Conservation (phyloP, 2,797 vertebrate species). For the Xyrichtys novacula region DNA sequence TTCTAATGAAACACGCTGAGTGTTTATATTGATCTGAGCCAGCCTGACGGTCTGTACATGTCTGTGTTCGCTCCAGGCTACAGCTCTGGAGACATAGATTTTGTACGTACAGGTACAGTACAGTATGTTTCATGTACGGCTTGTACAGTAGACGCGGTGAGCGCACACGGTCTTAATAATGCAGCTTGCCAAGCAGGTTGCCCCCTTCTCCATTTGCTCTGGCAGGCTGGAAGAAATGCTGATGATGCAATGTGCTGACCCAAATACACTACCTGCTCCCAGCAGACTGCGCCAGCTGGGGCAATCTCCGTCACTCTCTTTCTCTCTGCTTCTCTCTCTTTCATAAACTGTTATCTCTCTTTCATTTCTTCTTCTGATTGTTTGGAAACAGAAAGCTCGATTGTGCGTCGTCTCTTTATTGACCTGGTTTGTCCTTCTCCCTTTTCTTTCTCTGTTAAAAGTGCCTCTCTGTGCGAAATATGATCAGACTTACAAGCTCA, state of each 20-base stretch:
- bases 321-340: slow-evolving; percentile 50
- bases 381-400: slow-evolving; percentile 16
- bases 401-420: slow-evolving; percentile 29
- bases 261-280: slow-evolving; percentile 89
- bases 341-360: slow-evolving; percentile 58
- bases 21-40: slow-evolving; percentile 35
- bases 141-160: slow-evolving; percentile 30
- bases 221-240: slow-evolving; percentile 88
- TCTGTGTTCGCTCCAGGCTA: slow-evolving; percentile 2
- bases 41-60: not conserved
- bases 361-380: slow-evolving; percentile 48
- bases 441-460: slow-evolving; percentile 7
- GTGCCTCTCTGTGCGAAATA: slow-evolving; percentile 29
- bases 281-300: slow-evolving; percentile 84
- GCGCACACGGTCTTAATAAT: slow-evolving; percentile 82
- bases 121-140: not conserved
- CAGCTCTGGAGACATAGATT: not conserved
- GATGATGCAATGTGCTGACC: slow-evolving; percentile 91
- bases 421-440: slow-evolving; percentile 22
- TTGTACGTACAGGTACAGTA: not conserved
- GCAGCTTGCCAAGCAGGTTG: slow-evolving; percentile 76
- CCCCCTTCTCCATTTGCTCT: slow-evolving; percentile 81
- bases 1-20: slow-evolving; percentile 27
- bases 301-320: slow-evolving; percentile 66
- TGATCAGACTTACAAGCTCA: slow-evolving; percentile 35